Evolutionary conservation across 2,888 invertebrate genomes (phyloP).

Genomic region (Hyppa rectilinea): DNA sequence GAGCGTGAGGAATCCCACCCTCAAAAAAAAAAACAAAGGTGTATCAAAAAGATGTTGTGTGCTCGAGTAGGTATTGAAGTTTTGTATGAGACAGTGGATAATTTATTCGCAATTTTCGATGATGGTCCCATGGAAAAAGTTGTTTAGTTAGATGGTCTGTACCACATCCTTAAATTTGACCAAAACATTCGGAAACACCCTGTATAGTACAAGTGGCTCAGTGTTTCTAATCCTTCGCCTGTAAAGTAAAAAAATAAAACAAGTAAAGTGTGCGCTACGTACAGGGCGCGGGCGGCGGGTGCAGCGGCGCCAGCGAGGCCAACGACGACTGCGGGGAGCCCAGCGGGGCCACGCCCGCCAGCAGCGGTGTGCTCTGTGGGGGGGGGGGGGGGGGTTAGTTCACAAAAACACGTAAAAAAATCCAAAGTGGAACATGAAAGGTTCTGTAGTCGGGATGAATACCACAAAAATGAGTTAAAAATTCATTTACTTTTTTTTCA

Average conservation of each 20-base stretch:
- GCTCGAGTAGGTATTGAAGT: too few species aligned
- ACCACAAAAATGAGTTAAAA: neutral
- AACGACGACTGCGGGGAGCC: conserved; percentile 85
- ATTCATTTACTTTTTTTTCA: neutral
- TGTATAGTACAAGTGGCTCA: neutral
- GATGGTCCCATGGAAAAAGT: too few species aligned
- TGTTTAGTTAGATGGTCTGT: too few species aligned
- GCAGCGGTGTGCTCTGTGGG: conserved; percentile 84
- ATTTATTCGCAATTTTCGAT: too few species aligned
- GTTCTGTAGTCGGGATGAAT: neutral
- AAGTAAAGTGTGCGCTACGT: conserved; percentile 53
- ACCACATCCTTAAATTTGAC: too few species aligned
- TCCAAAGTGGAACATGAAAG: neutral
- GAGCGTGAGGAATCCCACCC: too few species aligned
- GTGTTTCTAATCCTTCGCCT: neutral
- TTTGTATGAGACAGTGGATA: too few species aligned
- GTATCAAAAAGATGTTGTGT: too few species aligned
- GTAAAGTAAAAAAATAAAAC: neutral
- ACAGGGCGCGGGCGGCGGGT: conserved; percentile 80
- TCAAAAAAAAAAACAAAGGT: too few species aligned
- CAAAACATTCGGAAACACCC: too few species aligned
- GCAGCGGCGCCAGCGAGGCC: conserved; percentile 78
- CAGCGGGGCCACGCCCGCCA: conserved; percentile 83
- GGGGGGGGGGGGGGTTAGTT: neutral
- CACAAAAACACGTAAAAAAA: neutral